Evolutionary conservation across 2,797 vertebrate species (phyloP), one percentile per base, ranked within the genome.

Genomic region (Chelon labrosus): DNA sequence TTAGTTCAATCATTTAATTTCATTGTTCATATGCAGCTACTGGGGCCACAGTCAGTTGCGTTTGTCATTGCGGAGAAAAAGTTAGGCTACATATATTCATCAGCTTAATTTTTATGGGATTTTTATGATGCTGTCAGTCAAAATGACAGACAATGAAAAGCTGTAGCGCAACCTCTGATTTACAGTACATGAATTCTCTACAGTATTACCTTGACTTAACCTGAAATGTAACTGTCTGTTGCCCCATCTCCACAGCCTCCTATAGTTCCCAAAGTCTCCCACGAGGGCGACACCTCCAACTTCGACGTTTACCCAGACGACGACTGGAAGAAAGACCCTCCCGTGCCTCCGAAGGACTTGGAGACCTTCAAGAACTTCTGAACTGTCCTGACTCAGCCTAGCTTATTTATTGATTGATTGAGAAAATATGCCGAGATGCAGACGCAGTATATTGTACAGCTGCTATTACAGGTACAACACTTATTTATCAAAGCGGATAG

Each of bases 281-380:
- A 97, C 0, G 97, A 99, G 10, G 98, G 98, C 0, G 98, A 99
- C 88, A 98, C 96, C 0, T 98, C 98, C 10, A 99, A 99, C 94
- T 99, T 99, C 35, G 98, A 99, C 41, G 92, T 96, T 1, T 99
- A 99, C 75, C 97, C 98, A 0, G 97, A 98, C 65, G 96, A 95
- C 2, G 96, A 99, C 70, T 98, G 97, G 97, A 96, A 96, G 75
- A 95, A 96, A 39, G 95, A 90, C 0, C 90, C 94, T 0, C 90
- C 97, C 0, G 96, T 97, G 75, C 86, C 97, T 1, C 93, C 93
- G 42, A 97, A 97, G 84, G 98, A 99, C 70, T 76, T 98, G 49
- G 98, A 99, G 85, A 93, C 96, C 84, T 99, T 99, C 87, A 97
- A 97, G 89, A 96, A 96, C 85, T 99, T 99, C 90, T 99, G 93